phyloP scores from a whole-genome alignment of 2,113 vertebrate species.

The Bothrops jararaca region DNA sequence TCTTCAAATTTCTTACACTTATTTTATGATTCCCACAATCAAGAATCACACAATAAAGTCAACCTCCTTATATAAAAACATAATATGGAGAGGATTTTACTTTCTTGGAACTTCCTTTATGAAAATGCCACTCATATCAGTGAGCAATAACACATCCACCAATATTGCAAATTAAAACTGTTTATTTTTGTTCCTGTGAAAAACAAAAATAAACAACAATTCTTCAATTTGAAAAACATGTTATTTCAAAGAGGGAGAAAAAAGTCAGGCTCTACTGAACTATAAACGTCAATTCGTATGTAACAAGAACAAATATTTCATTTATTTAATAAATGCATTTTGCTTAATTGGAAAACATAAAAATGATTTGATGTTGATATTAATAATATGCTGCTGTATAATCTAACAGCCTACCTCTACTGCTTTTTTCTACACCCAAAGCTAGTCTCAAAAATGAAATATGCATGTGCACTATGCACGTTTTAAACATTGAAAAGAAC shows the following conservation, averaged over 20 bases:
- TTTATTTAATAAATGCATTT: constrained; percentile 37
- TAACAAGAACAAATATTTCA: constrained; percentile 27
- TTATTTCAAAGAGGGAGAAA: neutral
- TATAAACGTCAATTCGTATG: constrained; percentile 21
- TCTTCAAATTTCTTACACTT: neutral
- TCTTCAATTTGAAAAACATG: constrained; percentile 29
- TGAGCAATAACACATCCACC: neutral
- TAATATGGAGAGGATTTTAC: neutral
- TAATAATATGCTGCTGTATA: constrained; percentile 28
- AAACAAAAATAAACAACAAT: neutral
- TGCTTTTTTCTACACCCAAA: constrained; percentile 40
- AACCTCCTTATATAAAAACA: neutral
- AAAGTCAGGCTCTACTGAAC: neutral
- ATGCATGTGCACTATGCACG: neutral
- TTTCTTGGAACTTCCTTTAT: neutral
- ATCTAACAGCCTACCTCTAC: constrained; percentile 35
- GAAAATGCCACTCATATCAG: neutral
- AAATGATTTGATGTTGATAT: constrained; percentile 49
- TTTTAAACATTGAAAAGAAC: constrained; percentile 7
- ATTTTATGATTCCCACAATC: neutral
- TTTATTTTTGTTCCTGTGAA: constrained; percentile 2
- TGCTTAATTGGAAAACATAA: constrained; percentile 45
- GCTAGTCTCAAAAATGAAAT: constrained; percentile 31
- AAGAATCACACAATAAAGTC: too few relatives aligned
- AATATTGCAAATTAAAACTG: neutral